Conservation (phyloP, 2,888 invertebrate species). For the Andrena minutula region DNA sequence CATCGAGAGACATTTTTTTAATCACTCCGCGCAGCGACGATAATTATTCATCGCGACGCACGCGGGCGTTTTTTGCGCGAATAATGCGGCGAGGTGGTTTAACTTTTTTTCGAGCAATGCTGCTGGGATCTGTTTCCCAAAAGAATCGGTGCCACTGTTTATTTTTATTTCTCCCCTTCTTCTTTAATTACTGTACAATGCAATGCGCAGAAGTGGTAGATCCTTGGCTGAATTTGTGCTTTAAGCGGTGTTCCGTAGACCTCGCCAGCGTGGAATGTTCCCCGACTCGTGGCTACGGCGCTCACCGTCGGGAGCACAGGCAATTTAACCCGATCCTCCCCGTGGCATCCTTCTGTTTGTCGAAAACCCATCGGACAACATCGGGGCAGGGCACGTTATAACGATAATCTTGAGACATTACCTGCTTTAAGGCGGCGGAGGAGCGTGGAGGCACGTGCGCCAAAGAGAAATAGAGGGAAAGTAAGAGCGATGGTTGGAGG, state of each 20-base stretch:
- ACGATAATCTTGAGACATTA: conserved; percentile 64
- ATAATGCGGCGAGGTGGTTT: not conserved
- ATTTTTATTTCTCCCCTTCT: no score
- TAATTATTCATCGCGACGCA: not conserved
- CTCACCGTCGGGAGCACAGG: not conserved
- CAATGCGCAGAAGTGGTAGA: no score
- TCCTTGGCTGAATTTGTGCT: no score
- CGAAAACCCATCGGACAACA: conserved; percentile 46
- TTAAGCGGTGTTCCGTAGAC: no score
- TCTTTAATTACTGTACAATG: no score
- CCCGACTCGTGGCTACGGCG: not conserved
- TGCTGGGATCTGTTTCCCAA: no score
- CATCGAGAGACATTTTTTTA: not conserved
- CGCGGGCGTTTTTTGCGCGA: not conserved
- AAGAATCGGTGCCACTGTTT: no score
- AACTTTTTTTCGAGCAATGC: not conserved
- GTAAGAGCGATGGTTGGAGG: conserved; percentile 53
- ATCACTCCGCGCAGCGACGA: not conserved
- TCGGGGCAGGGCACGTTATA: conserved; percentile 47
- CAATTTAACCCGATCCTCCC: conserved; percentile 5
- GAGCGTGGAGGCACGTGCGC: conserved; percentile 51
- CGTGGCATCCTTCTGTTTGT: conserved; percentile 28
- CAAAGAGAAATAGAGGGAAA: conserved; percentile 58
- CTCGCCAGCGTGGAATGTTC: not conserved
- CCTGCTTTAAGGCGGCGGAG: conserved; percentile 52